Evolutionary conservation across 1,140 invertebrate genomes (phyloP).

Genomic region (Akabosia matsudoensis): DNA sequence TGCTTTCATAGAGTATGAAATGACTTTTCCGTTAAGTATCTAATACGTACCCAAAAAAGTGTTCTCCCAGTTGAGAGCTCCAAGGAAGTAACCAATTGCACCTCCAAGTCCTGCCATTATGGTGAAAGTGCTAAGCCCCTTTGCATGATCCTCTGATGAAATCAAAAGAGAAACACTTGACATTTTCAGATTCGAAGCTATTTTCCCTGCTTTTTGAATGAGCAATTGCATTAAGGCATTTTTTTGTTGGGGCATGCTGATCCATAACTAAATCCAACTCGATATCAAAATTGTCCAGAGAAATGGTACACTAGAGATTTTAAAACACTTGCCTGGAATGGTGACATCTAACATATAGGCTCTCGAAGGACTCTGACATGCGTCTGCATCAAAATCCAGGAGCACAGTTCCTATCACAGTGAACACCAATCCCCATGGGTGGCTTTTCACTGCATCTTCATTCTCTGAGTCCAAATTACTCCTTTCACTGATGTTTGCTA

Average conservation of each 20-base stretch:
- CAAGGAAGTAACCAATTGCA: conserved; percentile 86
- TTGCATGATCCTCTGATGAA: conserved; percentile 77
- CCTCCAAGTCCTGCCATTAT: conserved; percentile 94
- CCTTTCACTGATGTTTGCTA: background rate
- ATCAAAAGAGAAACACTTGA: no score
- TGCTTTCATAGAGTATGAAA: no score
- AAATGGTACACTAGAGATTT: no score
- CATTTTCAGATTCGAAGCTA: background rate
- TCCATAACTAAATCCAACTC: no score
- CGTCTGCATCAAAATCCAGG: conserved; percentile 92
- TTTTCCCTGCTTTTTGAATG: no score
- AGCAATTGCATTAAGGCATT: background rate
- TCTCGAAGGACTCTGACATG: conserved; percentile 88
- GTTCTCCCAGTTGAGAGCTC: conserved; percentile 88
- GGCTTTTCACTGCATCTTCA: conserved; percentile 24
- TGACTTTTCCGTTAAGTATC: no score
- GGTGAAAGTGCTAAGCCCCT: conserved; percentile 89
- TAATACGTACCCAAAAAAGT: conserved; percentile 66
- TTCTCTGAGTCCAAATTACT: background rate
- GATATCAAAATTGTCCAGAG: no score
- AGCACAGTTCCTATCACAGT: conserved; percentile 89
- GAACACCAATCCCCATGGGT: conserved; percentile 58
- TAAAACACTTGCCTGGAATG: conserved; percentile 73
- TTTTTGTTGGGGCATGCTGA: background rate
- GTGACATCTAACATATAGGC: conserved; percentile 91